Conservation (phyloP, 2,113 vertebrate genomes). For the Stomatorhinus ivindoensis region DNA sequence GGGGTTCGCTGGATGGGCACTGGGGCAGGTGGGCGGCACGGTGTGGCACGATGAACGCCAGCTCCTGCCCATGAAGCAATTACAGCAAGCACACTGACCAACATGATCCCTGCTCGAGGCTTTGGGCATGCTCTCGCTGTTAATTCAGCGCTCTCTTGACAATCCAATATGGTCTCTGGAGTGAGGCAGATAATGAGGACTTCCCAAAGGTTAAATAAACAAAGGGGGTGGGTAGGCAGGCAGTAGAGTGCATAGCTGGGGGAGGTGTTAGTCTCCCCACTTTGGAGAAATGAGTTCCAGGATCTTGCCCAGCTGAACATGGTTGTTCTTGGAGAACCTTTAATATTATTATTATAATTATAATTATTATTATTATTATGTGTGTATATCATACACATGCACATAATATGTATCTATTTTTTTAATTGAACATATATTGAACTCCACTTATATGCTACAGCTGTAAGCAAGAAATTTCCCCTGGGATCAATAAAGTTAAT, state of each 20-base stretch:
- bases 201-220: constrained; percentile 68
- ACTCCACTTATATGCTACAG: too few species aligned
- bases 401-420: background rate
- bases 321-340: background rate
- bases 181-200: constrained; percentile 58
- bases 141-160: constrained; percentile 60
- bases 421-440: too few species aligned
- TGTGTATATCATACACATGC: too few species aligned
- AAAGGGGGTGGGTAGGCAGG: constrained; percentile 24
- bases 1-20: constrained; percentile 12
- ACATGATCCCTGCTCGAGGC: constrained; percentile 57
- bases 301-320: background rate
- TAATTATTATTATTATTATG: too few species aligned
- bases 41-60: constrained; percentile 47
- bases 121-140: constrained; percentile 58
- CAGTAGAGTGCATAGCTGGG: background rate
- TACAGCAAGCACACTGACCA: constrained; percentile 55
- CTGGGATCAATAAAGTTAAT: too few species aligned
- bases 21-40: background rate
- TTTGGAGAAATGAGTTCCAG: background rate
- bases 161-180: constrained; percentile 47
- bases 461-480: too few species aligned
- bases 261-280: background rate
- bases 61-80: constrained; percentile 61
- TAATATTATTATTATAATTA: too few species aligned